Evolutionary conservation across 2,888 invertebrate genomes (phyloP).

Genomic region (Spisula subtruncata): DNA sequence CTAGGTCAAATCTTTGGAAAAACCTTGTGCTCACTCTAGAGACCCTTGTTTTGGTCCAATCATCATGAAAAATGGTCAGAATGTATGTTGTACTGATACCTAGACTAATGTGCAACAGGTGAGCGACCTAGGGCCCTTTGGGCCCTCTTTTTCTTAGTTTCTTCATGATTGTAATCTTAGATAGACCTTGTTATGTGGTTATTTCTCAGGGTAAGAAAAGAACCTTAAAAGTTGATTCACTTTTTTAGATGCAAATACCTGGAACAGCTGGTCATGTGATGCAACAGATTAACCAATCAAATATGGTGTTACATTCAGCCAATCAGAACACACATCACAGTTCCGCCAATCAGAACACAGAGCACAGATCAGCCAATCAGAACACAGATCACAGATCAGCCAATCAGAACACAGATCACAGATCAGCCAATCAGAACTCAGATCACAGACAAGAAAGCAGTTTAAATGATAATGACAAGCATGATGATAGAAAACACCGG

Average conservation of each 20-base stretch:
- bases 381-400: slow-evolving; percentile 17
- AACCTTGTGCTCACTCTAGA: too few relatives aligned
- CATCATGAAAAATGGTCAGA: too few relatives aligned
- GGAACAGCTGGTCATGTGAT: neutral
- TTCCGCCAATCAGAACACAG: slow-evolving; percentile 28
- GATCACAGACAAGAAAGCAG: slow-evolving; percentile 10
- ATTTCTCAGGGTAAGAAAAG: too few relatives aligned
- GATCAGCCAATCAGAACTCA: slow-evolving; percentile 28
- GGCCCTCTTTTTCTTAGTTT: too few relatives aligned
- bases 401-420: slow-evolving; percentile 26
- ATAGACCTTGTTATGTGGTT: too few relatives aligned
- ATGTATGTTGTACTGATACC: too few relatives aligned
- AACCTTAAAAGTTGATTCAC: neutral
- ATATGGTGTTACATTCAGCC: too few relatives aligned
- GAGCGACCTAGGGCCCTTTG: too few relatives aligned
- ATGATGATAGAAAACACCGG: slow-evolving; percentile 22
- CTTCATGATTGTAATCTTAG: too few relatives aligned
- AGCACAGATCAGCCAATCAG: slow-evolving; percentile 24
- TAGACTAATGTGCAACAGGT: too few relatives aligned
- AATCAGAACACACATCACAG: neutral
- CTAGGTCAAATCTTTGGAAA: too few relatives aligned
- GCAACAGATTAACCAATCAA: neutral
- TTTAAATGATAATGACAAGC: slow-evolving; percentile 32
- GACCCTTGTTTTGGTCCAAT: too few relatives aligned
- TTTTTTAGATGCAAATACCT: neutral